Conservation (phyloP, 1,140 invertebrate species). For the Apis mellifera region DNA sequence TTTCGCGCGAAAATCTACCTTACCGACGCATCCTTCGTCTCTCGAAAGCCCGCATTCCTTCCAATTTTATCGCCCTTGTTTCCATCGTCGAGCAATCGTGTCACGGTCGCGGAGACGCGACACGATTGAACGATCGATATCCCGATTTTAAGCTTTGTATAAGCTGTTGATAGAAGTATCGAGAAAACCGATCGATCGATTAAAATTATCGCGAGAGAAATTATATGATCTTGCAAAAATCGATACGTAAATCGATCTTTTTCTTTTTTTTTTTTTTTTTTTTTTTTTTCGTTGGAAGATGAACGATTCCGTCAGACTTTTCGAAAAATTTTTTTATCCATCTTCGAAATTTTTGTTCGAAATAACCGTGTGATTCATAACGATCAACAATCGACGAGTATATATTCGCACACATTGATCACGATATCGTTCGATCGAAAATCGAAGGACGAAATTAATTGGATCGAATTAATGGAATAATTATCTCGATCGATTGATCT, state of each 20-base stretch:
- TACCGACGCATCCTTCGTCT: neutral
- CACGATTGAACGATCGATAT: slow-evolving; percentile 31
- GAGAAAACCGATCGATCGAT: neutral
- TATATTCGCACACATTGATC: neutral
- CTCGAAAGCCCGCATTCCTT: too few relatives aligned
- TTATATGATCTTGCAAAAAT: too few relatives aligned
- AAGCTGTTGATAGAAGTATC: too few relatives aligned
- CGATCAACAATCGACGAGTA: neutral
- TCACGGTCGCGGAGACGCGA: slow-evolving; percentile 59
- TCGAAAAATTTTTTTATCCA: too few relatives aligned
- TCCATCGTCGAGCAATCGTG: slow-evolving; percentile 32
- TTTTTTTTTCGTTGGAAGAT: too few relatives aligned
- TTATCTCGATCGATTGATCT: neutral
- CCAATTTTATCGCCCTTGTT: neutral
- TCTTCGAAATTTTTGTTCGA: neutral
- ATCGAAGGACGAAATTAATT: neutral
- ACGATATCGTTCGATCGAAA: neutral
- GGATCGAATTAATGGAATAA: too few relatives aligned
- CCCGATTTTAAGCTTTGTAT: too few relatives aligned
- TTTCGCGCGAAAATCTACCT: neutral
- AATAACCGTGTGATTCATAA: neutral
- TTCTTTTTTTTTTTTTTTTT: too few relatives aligned
- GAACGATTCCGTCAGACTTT: too few relatives aligned
- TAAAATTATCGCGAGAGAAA: too few relatives aligned
- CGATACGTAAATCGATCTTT: too few relatives aligned